These are phyloP conservation scores for Lepidurus couesii DNA, from an alignment of 1,140 invertebrate genomes.

Conservation along the genomic window DNA sequence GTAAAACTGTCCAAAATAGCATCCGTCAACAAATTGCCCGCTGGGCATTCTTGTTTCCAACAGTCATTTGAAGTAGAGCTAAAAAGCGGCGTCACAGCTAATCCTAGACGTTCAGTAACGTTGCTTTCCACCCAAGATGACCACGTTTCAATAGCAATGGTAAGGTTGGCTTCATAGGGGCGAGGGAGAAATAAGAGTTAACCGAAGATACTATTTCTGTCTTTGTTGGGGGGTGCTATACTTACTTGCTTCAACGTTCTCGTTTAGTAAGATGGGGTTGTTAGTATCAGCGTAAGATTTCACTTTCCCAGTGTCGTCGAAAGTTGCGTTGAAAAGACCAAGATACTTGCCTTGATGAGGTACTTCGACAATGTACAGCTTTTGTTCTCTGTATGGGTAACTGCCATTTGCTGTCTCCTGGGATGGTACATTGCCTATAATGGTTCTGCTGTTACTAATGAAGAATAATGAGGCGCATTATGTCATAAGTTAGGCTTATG, in stretches of 20 bases:
- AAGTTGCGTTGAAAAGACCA: constrained; percentile 4
- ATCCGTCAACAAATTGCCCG: constrained; percentile 26
- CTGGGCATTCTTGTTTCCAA: constrained; percentile 28
- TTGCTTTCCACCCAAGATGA: constrained; percentile 9
- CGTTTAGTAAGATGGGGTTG: constrained; percentile 26
- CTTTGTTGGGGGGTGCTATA: not conserved
- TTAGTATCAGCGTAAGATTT: not conserved
- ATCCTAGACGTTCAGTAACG: constrained; percentile 11
- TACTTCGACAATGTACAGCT: constrained; percentile 25
- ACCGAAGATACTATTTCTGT: no score
- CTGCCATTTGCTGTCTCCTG: not conserved
- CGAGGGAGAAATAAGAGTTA: no score
- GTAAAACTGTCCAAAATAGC: constrained; percentile 25
- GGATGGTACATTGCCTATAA: not conserved
- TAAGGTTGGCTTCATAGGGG: not conserved
- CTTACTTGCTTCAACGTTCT: not conserved
- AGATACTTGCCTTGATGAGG: constrained; percentile 30
- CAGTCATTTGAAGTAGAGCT: constrained; percentile 23
- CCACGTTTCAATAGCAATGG: not conserved
- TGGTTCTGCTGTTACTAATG: not conserved
- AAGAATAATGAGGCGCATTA: not conserved
- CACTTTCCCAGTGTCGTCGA: constrained; percentile 14
- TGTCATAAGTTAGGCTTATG: no score
- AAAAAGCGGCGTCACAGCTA: constrained; percentile 20
- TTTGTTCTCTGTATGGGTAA: not conserved